These are phyloP conservation scores for Columba livia DNA, from an alignment of 2,113 vertebrate genomes.

Conservation along the genomic window DNA sequence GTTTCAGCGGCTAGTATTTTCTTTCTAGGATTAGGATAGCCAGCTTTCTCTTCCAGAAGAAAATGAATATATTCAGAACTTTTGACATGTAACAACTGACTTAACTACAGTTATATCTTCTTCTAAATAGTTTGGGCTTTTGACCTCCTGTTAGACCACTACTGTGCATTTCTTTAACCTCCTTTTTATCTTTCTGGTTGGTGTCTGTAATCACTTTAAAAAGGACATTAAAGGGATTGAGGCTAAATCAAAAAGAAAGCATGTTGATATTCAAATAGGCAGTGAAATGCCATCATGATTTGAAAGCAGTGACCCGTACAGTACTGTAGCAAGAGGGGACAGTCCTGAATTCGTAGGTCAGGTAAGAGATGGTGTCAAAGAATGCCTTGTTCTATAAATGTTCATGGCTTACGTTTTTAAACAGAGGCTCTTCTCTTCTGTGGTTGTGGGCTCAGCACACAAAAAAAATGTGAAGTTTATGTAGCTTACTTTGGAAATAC, in stretches of 20 bases:
- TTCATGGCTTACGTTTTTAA: slow-evolving; percentile 35
- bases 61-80: not conserved
- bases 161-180: slow-evolving; percentile 50
- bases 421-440: slow-evolving; percentile 57
- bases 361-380: slow-evolving; percentile 52
- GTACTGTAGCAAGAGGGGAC: slow-evolving; percentile 54
- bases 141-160: slow-evolving; percentile 6
- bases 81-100: not conserved
- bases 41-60: not conserved
- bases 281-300: slow-evolving; percentile 59
- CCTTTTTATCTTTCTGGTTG: slow-evolving; percentile 60
- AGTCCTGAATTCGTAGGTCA: slow-evolving; percentile 53
- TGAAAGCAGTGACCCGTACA: slow-evolving; percentile 47
- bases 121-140: not conserved
- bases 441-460: slow-evolving; percentile 48
- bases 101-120: not conserved
- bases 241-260: slow-evolving; percentile 61
- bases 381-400: slow-evolving; percentile 45
- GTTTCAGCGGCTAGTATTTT: not conserved
- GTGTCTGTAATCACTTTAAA: slow-evolving; percentile 52
- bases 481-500: slow-evolving; percentile 28
- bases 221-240: slow-evolving; percentile 56
- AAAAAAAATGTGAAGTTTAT: not conserved
- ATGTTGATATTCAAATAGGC: slow-evolving; percentile 54
- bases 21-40: not conserved